Evolutionary conservation across 2,888 invertebrate genomes (phyloP).

Genomic region (Frankliniella fusca): DNA sequence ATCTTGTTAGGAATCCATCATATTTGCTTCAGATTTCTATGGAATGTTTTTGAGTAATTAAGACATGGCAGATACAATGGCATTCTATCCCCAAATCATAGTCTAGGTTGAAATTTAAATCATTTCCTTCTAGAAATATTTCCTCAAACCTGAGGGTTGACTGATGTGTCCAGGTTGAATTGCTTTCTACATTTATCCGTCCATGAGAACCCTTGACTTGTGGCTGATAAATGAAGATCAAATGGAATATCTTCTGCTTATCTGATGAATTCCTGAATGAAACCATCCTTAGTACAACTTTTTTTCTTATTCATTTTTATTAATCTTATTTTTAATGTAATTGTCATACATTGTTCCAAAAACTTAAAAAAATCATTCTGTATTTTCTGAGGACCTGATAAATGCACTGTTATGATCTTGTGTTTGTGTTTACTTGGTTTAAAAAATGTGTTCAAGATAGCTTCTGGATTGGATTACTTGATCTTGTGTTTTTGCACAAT

Average conservation of each 20-base stretch:
- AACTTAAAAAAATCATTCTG: not conserved
- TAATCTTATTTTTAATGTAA: conserved; percentile 8
- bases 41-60: not conserved
- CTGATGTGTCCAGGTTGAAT: not conserved
- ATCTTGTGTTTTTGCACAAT: conserved; percentile 14
- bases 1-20: conserved; percentile 22
- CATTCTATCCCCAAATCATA: not conserved
- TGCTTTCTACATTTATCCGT: not conserved
- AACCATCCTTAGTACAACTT: conserved; percentile 14
- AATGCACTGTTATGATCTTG: not conserved
- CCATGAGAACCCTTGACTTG: not conserved
- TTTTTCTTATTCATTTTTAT: conserved; percentile 14
- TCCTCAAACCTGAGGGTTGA: not conserved
- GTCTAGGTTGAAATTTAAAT: not conserved
- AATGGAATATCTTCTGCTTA: conserved; percentile 2
- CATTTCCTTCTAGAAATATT: not conserved
- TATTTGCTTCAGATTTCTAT: conserved; percentile 2
- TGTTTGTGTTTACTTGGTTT: not conserved
- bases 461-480: not conserved
- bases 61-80: not conserved
- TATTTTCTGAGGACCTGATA: not conserved
- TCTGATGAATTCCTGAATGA: conserved; percentile 22
- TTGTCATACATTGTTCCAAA: conserved; percentile 2
- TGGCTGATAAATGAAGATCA: not conserved
- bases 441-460: too few species aligned